A percentile compares a stretch with the other conserved stretches of the same genome.
These are phyloP conservation scores for Ophioderma brevispina DNA, from an alignment of 35 echinoderm and acorn worm species.

Conservation along the genomic window DNA sequence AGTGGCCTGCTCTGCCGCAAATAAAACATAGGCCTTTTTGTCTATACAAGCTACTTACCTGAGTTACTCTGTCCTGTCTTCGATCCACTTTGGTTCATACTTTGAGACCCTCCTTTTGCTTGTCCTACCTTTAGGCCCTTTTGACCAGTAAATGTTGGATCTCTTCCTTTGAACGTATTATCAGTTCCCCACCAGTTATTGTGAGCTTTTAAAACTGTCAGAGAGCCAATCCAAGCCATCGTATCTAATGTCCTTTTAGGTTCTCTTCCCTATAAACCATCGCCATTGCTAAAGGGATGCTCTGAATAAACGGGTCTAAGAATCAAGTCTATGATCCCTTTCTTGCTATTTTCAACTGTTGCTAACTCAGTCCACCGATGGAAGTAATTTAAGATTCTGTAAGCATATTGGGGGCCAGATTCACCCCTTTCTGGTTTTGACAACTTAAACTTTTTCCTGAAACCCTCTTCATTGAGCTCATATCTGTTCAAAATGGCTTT, in stretches of 20 bases:
- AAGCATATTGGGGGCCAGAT: slow-evolving; percentile 45
- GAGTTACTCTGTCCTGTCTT: background rate
- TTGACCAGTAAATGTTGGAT: background rate
- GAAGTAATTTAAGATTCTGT: slow-evolving; percentile 33
- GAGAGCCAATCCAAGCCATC: background rate
- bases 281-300: background rate
- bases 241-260: background rate
- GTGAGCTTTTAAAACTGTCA: background rate
- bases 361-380: slow-evolving; percentile 55
- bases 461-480: slow-evolving; percentile 40
- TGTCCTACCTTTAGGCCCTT: background rate
- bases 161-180: background rate
- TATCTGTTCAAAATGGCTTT: slow-evolving; percentile 56
- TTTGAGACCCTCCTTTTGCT: background rate
- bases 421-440: slow-evolving; percentile 48
- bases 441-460: slow-evolving; percentile 26
- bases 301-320: background rate
- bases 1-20: background rate
- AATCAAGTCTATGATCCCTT: slow-evolving; percentile 45
- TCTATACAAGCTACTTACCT: no score
- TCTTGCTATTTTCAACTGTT: slow-evolving; percentile 5
- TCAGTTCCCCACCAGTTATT: background rate
- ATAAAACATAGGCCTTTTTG: background rate
- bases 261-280: background rate
- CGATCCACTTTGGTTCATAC: no score